Conservation (phyloP, 1,140 invertebrate species). For the Drosophila funebris region DNA sequence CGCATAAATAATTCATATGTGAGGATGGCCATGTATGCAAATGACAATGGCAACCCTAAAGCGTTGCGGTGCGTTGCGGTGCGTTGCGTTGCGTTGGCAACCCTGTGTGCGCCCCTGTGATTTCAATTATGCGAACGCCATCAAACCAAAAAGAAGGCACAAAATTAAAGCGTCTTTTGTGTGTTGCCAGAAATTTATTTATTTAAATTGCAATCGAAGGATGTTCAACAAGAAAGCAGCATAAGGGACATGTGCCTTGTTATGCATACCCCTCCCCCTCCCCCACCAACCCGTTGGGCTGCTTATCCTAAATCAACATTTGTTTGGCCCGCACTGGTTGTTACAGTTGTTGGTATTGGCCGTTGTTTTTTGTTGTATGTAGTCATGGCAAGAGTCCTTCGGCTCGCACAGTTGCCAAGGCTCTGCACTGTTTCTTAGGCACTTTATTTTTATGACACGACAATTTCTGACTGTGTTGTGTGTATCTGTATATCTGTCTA, state of each 20-base stretch:
- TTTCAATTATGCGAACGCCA: conserved; percentile 63
- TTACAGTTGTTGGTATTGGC: neutral
- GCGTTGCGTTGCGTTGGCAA: conserved; percentile 55
- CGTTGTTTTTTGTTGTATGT: conserved; percentile 22
- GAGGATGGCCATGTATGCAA: conserved; percentile 42
- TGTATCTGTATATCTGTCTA: conserved; percentile 10
- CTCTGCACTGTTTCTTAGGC: conserved; percentile 49
- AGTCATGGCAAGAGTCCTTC: conserved; percentile 28
- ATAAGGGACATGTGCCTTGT: conserved; percentile 9
- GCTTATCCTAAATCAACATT: conserved; percentile 79
- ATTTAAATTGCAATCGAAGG: conserved; percentile 75
- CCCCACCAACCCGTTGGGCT: conserved; percentile 56
- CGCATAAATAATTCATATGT: conserved; percentile 72
- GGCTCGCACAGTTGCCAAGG: conserved; percentile 9
- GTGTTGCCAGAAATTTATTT: conserved; percentile 50
- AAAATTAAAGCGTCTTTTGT: conserved; percentile 13
- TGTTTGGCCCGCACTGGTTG: conserved; percentile 11
- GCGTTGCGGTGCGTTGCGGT: conserved; percentile 46
- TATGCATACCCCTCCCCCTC: no score
- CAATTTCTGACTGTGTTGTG: conserved; percentile 46
- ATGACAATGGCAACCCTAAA: conserved; percentile 49
- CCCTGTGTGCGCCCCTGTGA: conserved; percentile 54
- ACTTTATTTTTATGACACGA: conserved; percentile 81
- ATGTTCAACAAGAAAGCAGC: conserved; percentile 14
- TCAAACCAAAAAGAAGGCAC: neutral